phyloP scores from a whole-genome alignment of 2,113 vertebrate genomes.

The Geococcyx californianus region DNA sequence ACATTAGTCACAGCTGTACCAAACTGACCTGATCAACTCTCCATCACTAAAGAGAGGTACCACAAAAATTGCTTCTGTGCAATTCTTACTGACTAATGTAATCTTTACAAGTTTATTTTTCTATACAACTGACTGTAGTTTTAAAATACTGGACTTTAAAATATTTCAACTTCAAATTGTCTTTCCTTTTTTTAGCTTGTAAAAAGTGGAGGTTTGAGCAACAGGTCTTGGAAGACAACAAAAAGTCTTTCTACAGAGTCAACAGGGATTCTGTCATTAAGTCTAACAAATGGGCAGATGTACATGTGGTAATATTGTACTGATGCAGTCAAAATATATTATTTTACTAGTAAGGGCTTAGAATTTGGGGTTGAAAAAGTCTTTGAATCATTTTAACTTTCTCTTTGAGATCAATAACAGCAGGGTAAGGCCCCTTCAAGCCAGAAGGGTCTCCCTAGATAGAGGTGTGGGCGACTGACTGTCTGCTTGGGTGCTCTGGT shows the following conservation, averaged over 20 bases:
- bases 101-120: neutral
- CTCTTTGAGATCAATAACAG: neutral
- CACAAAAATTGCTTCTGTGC: neutral
- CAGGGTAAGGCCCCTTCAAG: neutral
- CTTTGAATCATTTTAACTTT: neutral
- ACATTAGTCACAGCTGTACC: neutral
- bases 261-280: neutral
- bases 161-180: neutral
- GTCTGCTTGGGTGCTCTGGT: neutral
- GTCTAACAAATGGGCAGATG: neutral
- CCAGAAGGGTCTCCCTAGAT: neutral
- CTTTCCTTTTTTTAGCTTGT: fast-evolving
- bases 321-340: neutral
- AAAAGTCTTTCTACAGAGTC: neutral
- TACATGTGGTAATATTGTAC: neutral
- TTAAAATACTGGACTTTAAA: neutral
- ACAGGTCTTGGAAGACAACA: neutral
- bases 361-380: neutral
- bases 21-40: neutral
- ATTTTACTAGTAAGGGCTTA: neutral
- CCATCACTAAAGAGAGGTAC: neutral
- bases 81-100: neutral
- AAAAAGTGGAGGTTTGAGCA: neutral
- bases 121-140: neutral
- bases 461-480: neutral